Conservation (phyloP, 2,797 vertebrate species). For the Gastrophryne carolinensis region DNA sequence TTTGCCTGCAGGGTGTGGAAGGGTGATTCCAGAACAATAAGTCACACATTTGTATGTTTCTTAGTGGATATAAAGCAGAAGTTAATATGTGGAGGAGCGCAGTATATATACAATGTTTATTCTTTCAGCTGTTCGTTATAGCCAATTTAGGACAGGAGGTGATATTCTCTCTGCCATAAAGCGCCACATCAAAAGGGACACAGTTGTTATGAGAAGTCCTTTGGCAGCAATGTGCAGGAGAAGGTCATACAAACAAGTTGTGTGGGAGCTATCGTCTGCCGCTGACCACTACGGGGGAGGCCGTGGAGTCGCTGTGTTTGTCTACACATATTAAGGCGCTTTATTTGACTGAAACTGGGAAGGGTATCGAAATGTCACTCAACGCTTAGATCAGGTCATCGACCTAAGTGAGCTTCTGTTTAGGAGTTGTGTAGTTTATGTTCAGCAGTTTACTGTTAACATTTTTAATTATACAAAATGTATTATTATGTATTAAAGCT, state of each 20-base stretch:
- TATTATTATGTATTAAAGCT: too few species aligned
- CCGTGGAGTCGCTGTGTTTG: conserved; percentile 1
- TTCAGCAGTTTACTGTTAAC: too few species aligned
- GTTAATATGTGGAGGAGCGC: conserved; percentile 20
- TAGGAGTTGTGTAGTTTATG: neutral
- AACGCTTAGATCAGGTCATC: neutral
- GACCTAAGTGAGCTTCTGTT: neutral
- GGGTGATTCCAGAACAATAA: conserved; percentile 46
- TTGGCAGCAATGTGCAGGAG: conserved; percentile 45
- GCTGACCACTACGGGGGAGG: conserved; percentile 27
- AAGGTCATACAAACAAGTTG: conserved; percentile 51
- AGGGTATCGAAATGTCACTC: conserved; percentile 10
- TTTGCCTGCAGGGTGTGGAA: conserved; percentile 5
- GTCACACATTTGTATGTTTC: conserved; percentile 46
- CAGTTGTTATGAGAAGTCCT: conserved; percentile 48
- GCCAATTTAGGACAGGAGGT: conserved; percentile 53
- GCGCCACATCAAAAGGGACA: conserved; percentile 45
- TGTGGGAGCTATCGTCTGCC: conserved; percentile 24
- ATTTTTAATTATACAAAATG: too few species aligned
- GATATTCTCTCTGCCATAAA: conserved; percentile 52
- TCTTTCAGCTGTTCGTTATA: conserved; percentile 53
- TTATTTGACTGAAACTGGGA: neutral
- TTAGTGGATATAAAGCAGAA: conserved; percentile 35
- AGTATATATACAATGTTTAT: conserved; percentile 43
- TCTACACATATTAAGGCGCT: conserved; percentile 20